Conservation (phyloP, 2,113 vertebrate genomes). For the Ibidorhyncha struthersii region DNA sequence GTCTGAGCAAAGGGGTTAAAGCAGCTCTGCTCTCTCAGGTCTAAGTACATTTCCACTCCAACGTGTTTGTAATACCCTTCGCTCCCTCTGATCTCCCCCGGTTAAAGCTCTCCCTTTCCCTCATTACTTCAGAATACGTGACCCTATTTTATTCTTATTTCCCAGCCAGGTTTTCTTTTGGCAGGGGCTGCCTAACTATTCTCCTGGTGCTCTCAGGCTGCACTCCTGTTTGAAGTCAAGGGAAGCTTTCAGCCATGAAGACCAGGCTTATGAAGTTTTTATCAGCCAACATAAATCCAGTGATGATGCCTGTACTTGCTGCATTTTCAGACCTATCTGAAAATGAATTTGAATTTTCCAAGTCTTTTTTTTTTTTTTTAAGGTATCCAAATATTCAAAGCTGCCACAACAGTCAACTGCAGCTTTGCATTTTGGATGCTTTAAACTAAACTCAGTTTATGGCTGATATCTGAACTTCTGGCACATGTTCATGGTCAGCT, state of each 20-base stretch:
- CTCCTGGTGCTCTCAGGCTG: fast-evolving
- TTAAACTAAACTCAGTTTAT: background rate
- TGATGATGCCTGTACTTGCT: fast-evolving
- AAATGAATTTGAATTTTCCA: background rate
- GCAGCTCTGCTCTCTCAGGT: too few relatives aligned
- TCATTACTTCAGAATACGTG: background rate
- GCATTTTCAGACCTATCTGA: background rate
- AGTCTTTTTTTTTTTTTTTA: too few relatives aligned
- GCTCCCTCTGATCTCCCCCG: background rate
- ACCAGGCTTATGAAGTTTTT: background rate
- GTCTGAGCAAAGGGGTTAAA: background rate
- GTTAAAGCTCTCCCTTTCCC: background rate
- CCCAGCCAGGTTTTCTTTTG: background rate
- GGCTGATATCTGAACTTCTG: background rate
- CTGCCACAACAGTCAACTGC: fast-evolving
- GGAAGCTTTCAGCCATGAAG: background rate
- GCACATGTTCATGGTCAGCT: background rate
- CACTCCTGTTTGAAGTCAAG: background rate
- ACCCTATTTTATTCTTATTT: background rate
- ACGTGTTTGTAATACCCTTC: fast-evolving
- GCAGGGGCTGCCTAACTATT: background rate
- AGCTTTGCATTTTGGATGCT: background rate
- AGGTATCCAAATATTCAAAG: background rate
- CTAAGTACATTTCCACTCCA: fast-evolving
- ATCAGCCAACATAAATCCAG: background rate